Base-by-base conservation (phyloP, 2,113 vertebrate genomes). In the Hippocampus barbouri region DNA sequence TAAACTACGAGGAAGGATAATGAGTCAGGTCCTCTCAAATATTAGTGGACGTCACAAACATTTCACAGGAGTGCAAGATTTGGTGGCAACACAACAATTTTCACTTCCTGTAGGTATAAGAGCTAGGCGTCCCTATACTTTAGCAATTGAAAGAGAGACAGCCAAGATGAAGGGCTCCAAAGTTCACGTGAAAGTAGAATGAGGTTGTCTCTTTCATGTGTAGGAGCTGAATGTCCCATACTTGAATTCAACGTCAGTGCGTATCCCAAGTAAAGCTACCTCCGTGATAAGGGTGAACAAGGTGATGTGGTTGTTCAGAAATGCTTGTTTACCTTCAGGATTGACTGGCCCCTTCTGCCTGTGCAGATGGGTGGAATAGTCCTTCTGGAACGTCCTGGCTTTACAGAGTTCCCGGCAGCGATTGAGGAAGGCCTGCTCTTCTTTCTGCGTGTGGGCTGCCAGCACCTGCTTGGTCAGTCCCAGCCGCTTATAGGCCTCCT, bases 391-490 rank as follows among this genome's bases (percentile, higher is more conserved):
- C 40, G 87, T 84, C 30, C 88, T 88, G 41, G 94, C 88, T 0
- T 81, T 92, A 70, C 87, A 90, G 2, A 92, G 90, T 76, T 96
- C 95, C 75, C 91, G 86, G 79, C 95, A 96, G 78, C 92, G 95
- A 72, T 84, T 94, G 74, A 98, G 90, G 89, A 97, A 99, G 61
- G 92, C 94, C 81, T 97, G 95, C 81, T 98, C 97, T 71, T 99
- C 97, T 64, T 96, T 97, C 76, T 96, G 96, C 0, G 97, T 98
- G 86, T 98, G 97, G 0, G 94, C 95, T 0, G 95, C 96, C 84
- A 99, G 92, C 66, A 97, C 94, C 78, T 98, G 94, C 79, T 98
- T 98, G 66, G 97, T 99, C 64, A 99, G 93, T 0, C 95, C 96
- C 73, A 96, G 88, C 68, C 90, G 94, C 91, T 93, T 93, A 84